These are phyloP conservation scores for Hypolimnas misippus DNA, from an alignment of 2,888 invertebrate genomes.

Conservation along the genomic window DNA sequence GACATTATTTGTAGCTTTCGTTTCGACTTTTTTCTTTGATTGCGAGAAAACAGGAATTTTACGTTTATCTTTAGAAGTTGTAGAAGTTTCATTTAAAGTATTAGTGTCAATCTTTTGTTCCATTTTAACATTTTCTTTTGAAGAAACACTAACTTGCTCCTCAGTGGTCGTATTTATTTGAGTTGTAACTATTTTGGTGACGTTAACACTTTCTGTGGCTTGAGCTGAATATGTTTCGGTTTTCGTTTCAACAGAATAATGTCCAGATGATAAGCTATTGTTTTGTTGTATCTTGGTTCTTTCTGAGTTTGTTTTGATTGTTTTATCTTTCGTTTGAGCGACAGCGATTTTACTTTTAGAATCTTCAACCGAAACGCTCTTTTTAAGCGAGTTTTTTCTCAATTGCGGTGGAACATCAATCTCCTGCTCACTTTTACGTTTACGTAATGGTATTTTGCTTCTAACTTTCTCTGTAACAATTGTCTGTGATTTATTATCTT, in stretches of 20 bases:
- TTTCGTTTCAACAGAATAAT: neutral
- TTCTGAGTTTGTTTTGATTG: conserved; percentile 5
- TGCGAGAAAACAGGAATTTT: conserved; percentile 17
- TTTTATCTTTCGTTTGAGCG: conserved; percentile 17
- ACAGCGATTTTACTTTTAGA: conserved; percentile 24
- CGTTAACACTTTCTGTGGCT: conserved; percentile 12
- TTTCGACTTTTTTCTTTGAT: conserved; percentile 13
- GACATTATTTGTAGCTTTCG: neutral
- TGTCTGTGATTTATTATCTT: conserved; percentile 55
- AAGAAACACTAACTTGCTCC: neutral
- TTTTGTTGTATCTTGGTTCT: neutral
- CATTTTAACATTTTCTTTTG: conserved; percentile 1
- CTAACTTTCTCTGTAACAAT: conserved; percentile 52
- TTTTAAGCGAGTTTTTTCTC: conserved; percentile 36
- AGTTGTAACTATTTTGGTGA: conserved; percentile 11
- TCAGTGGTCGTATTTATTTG: conserved; percentile 12
- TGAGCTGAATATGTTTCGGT: conserved; percentile 12
- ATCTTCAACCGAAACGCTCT: conserved; percentile 41
- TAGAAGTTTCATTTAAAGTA: neutral
- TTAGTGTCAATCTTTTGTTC: neutral
- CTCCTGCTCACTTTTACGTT: conserved; percentile 60
- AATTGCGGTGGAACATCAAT: conserved; percentile 46
- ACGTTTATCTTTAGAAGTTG: conserved; percentile 13
- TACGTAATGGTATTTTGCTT: conserved; percentile 65
- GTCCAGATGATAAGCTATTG: neutral